Base-by-base conservation (phyloP, 2,113 vertebrate species). In the Mastomys natalensis region DNA sequence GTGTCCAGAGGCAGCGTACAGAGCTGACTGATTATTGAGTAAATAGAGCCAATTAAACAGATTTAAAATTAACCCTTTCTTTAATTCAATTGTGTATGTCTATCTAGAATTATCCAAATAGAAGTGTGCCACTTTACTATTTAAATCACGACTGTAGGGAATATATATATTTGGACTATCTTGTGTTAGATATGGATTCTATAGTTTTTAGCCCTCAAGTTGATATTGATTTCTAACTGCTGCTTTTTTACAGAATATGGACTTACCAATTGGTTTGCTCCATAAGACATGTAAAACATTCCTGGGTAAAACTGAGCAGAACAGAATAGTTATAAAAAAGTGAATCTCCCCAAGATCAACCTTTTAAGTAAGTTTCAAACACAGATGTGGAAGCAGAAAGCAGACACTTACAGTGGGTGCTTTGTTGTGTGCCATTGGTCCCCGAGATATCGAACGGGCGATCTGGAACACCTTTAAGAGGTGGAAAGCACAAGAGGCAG, bases 221-320 rank as follows among this genome's bases (percentile, higher is more conserved):
- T 93, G 80, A 64, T 34, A 88, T 53, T 88, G 77, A 86, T 74
- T 45, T 96, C 53, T 95, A 95, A 94, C 78, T 70, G 4, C 26
- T 91, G 86, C 37, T 73, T 95, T 48, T 48, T 89, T 53, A 77
- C 88, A 88, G 64, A 91, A 58, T 53, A 86, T 24, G 37, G 51
- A 97, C 90, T 98, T 97, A 98, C 81, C 87, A 91, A 48, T 93
- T 98, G 95, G 29, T 97, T 98, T 97, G 60, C 77, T 95, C 82
- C 66, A 43, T 96, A 98, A 40, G 96, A 93, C 96, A 98, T 84
- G 24, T 98, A 91, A 97, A 97, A 95, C 84, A 98, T 77, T 82
- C 95, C 94, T 87, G 94, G 64, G 26, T 95, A 97, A 94, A 98
- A 51, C 96, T 98, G 97, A 53, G 95, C 73, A 97, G 96, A 96